Evolutionary conservation across 2,888 invertebrate genomes (phyloP).

Genomic region (Endomychus coccineus): DNA sequence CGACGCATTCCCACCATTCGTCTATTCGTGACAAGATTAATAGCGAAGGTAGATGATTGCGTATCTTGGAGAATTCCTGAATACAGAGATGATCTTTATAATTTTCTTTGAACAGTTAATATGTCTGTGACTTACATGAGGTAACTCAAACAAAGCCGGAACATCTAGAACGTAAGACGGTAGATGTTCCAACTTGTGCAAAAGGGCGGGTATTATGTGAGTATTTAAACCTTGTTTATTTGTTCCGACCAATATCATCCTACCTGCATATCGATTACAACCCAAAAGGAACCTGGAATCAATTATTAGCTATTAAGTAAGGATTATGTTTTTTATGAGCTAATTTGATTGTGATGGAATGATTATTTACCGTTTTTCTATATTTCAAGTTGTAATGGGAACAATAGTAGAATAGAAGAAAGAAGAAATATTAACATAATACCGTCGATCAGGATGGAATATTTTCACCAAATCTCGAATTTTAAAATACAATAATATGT

Average conservation of each 20-base stretch:
- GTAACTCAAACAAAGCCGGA: conserved; percentile 29
- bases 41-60: conserved; percentile 35
- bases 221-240: conserved; percentile 49
- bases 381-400: no score
- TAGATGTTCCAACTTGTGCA: conserved; percentile 50
- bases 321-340: no score
- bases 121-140: not conserved
- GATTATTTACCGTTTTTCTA: no score
- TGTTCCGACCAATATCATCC: conserved; percentile 34
- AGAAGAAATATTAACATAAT: no score
- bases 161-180: conserved; percentile 44
- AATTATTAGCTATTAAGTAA: no score
- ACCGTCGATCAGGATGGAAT: no score
- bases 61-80: conserved; percentile 23
- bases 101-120: no score
- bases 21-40: conserved; percentile 36
- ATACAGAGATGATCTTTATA: no score
- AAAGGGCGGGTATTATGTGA: conserved; percentile 54
- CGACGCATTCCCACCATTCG: conserved; percentile 40
- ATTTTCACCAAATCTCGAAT: no score
- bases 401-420: no score
- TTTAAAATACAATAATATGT: no score
- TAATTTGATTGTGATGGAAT: no score
- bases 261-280: conserved; percentile 36
- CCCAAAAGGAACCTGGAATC: conserved; percentile 34